Percentiles rank a stretch among this genome's conserved stretches.
These are phyloP conservation scores for Tribolium castaneum DNA, from an alignment of 1,140 invertebrate species.

Conservation along the genomic window DNA sequence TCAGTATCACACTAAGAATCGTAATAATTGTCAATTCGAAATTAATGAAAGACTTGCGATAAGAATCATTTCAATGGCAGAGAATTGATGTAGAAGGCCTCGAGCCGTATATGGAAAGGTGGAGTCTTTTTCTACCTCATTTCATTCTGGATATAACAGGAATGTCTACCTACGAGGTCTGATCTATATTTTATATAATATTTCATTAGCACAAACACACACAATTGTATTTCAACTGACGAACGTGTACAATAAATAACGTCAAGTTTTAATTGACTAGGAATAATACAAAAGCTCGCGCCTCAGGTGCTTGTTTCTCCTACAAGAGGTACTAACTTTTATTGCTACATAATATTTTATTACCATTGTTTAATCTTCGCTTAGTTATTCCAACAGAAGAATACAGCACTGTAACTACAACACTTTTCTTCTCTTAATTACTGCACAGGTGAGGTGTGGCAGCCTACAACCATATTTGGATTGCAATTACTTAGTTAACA, in stretches of 20 bases:
- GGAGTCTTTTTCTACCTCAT: constrained; percentile 4
- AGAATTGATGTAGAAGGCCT: constrained; percentile 25
- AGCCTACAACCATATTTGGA: no score
- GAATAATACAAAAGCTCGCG: neutral
- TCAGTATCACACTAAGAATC: neutral
- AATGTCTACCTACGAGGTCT: constrained; percentile 27
- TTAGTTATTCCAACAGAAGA: neutral
- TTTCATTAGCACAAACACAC: neutral
- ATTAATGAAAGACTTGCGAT: constrained; percentile 3
- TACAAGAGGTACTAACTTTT: neutral
- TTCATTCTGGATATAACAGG: constrained; percentile 16
- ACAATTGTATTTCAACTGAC: constrained; percentile 12
- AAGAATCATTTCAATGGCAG: constrained; percentile 15
- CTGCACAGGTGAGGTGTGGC: no score
- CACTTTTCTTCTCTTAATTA: no score
- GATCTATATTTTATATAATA: neutral
- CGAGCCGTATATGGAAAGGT: neutral
- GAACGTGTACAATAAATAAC: constrained; percentile 12
- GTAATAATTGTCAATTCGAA: constrained; percentile 10
- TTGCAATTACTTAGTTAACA: no score
- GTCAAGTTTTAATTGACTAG: neutral
- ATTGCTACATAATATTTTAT: neutral
- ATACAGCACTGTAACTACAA: no score
- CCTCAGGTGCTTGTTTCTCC: neutral
- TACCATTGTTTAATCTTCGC: neutral